Conservation (phyloP, 2,888 invertebrate species). For the Dasysyrphus albostriatus region DNA sequence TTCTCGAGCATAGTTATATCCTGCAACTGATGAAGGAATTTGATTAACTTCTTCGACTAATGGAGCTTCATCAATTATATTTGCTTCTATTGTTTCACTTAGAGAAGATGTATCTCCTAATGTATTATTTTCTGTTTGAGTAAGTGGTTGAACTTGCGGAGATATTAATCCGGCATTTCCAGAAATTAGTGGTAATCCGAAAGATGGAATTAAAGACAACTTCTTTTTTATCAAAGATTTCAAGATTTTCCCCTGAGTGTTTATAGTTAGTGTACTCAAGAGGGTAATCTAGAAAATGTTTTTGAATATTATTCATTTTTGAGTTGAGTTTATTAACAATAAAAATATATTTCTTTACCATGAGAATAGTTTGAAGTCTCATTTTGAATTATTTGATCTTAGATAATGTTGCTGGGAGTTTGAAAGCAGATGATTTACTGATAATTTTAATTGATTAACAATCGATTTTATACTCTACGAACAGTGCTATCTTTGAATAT, state of each 20-base stretch:
- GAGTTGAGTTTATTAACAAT: background rate
- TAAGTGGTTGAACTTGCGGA: background rate
- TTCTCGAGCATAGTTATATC: conserved; percentile 11
- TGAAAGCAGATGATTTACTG: background rate
- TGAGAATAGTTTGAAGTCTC: conserved; percentile 5
- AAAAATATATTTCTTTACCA: background rate
- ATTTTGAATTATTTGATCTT: background rate
- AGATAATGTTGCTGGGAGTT: background rate
- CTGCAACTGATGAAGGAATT: background rate
- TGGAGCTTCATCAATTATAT: background rate
- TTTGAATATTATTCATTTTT: background rate
- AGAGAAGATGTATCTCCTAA: background rate
- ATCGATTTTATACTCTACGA: background rate
- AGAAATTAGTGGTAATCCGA: background rate
- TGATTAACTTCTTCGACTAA: background rate
- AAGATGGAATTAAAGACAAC: background rate
- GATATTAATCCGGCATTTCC: background rate
- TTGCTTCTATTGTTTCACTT: background rate
- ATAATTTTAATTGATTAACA: background rate
- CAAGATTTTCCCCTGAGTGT: background rate
- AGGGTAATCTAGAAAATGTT: conserved; percentile 2
- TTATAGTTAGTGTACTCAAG: background rate
- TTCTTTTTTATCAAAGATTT: conserved; percentile 20
- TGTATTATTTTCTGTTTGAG: background rate
- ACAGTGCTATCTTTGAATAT: too few species aligned